These are phyloP conservation scores for Aphaenogaster rudis DNA, from an alignment of 1,140 invertebrate genomes.

Conservation along the genomic window DNA sequence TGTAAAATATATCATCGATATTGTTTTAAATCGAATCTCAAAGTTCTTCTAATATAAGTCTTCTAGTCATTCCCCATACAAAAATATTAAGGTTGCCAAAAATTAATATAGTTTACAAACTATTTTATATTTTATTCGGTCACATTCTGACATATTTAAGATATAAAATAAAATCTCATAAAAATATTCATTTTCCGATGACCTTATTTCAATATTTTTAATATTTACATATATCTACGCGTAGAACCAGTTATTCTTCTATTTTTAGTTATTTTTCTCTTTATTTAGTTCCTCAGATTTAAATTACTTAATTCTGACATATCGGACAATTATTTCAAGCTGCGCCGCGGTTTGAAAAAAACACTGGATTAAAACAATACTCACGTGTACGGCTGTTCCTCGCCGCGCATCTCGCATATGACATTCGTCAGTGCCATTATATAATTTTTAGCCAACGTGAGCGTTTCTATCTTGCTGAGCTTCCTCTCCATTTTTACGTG, in stretches of 20 bases:
- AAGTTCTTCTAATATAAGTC: background rate
- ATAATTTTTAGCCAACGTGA: slow-evolving; percentile 96
- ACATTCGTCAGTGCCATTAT: slow-evolving; percentile 96
- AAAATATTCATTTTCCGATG: background rate
- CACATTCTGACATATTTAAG: background rate
- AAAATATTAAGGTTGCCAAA: background rate
- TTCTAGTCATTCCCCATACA: background rate
- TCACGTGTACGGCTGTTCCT: slow-evolving; percentile 89
- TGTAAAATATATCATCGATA: too few relatives aligned
- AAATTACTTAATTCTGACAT: background rate
- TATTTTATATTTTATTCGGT: background rate
- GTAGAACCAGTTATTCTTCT: background rate
- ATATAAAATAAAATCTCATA: background rate
- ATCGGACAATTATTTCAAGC: background rate
- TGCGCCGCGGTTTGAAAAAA: background rate
- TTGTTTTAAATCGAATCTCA: background rate
- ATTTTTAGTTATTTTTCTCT: background rate
- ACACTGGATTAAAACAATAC: slow-evolving; percentile 64
- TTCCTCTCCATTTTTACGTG: slow-evolving; percentile 95
- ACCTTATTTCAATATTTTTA: background rate
- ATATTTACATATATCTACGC: too few relatives aligned
- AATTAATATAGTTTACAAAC: background rate
- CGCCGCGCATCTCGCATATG: slow-evolving; percentile 93
- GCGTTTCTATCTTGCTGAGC: slow-evolving; percentile 95
- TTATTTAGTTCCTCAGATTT: background rate